Conservation (phyloP, 2,888 invertebrate genomes). For the Metellina segmentata region DNA sequence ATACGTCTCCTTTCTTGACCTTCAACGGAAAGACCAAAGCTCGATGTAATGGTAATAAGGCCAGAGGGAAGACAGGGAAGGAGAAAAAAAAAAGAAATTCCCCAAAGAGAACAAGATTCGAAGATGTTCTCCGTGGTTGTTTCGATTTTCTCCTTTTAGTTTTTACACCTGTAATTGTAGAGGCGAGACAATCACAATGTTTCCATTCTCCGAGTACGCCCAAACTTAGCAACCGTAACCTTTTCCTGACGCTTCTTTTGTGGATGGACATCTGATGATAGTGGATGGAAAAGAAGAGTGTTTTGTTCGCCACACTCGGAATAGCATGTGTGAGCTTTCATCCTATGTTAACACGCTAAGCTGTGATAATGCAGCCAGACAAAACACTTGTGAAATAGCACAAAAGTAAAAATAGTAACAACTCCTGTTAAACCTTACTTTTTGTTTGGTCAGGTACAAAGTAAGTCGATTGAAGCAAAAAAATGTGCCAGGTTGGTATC, state of each 20-base stretch:
- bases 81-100: constrained; percentile 17
- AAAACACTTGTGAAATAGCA: too few relatives aligned
- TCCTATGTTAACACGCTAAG: too few relatives aligned
- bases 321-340: too few relatives aligned
- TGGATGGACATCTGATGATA: not conserved
- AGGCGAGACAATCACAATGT: constrained; percentile 66
- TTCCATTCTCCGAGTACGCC: constrained; percentile 47
- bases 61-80: constrained; percentile 6
- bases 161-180: constrained; percentile 69
- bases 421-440: constrained; percentile 13
- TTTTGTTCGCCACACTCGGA: too few relatives aligned
- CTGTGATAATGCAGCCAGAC: too few relatives aligned
- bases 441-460: too few relatives aligned
- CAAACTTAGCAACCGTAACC: constrained; percentile 27
- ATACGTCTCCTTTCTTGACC: constrained; percentile 55
- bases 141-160: constrained; percentile 42
- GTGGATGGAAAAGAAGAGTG: too few relatives aligned
- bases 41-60: constrained; percentile 23
- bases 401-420: not conserved
- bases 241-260: constrained; percentile 3
- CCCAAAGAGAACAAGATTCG: constrained; percentile 44
- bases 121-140: constrained; percentile 54
- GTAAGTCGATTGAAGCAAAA: too few relatives aligned
- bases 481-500: too few relatives aligned
- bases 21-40: constrained; percentile 39